Evolutionary conservation across 2,888 invertebrate genomes (phyloP).

Genomic region (Dasypogon diadema): DNA sequence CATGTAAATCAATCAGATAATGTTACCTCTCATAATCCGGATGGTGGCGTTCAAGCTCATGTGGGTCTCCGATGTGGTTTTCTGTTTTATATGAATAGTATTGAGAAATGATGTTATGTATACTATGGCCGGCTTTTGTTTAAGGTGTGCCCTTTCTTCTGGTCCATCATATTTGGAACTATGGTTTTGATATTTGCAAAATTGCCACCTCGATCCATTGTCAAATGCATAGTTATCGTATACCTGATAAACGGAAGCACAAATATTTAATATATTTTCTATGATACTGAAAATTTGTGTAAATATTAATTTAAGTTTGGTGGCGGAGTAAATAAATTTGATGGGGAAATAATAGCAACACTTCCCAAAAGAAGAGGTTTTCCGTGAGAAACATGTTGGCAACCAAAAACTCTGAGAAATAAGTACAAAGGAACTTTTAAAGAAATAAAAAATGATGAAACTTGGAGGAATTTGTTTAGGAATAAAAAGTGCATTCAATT

Average conservation of each 20-base stretch:
- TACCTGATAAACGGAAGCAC: too few species aligned
- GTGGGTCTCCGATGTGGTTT: constrained; percentile 63
- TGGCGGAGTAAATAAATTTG: too few species aligned
- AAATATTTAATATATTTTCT: too few species aligned
- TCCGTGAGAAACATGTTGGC: too few species aligned
- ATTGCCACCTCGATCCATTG: constrained; percentile 78
- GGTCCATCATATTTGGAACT: constrained; percentile 59
- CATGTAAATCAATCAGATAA: constrained; percentile 51
- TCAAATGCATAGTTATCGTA: constrained; percentile 78
- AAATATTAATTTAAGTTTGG: too few species aligned
- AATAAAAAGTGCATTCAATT: too few species aligned
- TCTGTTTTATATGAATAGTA: constrained; percentile 74
- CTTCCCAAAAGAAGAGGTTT: too few species aligned
- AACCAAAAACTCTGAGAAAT: too few species aligned
- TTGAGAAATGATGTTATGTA: constrained; percentile 79
- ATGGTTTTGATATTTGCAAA: constrained; percentile 70
- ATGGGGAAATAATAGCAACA: too few species aligned
- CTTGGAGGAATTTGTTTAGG: too few species aligned
- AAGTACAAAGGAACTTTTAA: too few species aligned
- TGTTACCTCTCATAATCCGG: constrained; percentile 72
- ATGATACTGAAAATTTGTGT: neutral
- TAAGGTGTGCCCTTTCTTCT: neutral
- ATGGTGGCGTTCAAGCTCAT: constrained; percentile 76
- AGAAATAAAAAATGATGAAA: too few species aligned
- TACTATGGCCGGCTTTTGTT: constrained; percentile 65